Conservation (phyloP, 2,113 vertebrate genomes). For the Psettodes erumei region DNA sequence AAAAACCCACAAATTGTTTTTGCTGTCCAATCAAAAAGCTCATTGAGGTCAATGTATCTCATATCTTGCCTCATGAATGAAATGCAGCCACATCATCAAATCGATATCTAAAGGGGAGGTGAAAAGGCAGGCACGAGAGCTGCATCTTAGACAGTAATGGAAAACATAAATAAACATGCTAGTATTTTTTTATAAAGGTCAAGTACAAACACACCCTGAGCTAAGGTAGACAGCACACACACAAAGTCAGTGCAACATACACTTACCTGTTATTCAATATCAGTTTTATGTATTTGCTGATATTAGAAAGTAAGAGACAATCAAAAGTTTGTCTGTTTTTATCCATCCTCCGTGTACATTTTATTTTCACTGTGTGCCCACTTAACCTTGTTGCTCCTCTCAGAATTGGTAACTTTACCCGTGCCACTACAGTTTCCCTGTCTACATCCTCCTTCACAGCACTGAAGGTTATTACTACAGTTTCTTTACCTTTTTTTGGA, state of each 20-base stretch:
- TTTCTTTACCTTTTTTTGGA: constrained; percentile 67
- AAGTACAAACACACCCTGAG: constrained; percentile 15
- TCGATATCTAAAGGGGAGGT: constrained; percentile 52
- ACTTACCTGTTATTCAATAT: constrained; percentile 2
- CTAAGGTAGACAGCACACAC: not conserved
- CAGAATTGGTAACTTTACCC: constrained; percentile 6
- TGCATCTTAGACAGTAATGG: constrained; percentile 50
- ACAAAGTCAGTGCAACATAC: not conserved
- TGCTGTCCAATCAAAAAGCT: constrained; percentile 33
- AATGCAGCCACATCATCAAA: constrained; percentile 35
- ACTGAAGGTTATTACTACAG: constrained; percentile 60
- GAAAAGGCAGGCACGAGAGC: constrained; percentile 43
- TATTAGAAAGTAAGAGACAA: constrained; percentile 2
- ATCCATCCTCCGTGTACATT: not conserved
- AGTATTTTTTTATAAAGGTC: constrained; percentile 53
- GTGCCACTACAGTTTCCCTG: constrained; percentile 1
- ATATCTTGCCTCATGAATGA: constrained; percentile 17
- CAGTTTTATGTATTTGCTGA: constrained; percentile 5
- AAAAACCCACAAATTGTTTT: constrained; percentile 27
- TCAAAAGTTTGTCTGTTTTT: not conserved
- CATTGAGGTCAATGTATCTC: constrained; percentile 19
- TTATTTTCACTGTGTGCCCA: constrained; percentile 15
- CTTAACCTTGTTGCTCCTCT: constrained; percentile 29
- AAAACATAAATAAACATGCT: constrained; percentile 65
- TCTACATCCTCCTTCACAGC: constrained; percentile 42